phyloP scores from a whole-genome alignment of 1,140 invertebrate genomes.

The Neoseiulus cucumeris region DNA sequence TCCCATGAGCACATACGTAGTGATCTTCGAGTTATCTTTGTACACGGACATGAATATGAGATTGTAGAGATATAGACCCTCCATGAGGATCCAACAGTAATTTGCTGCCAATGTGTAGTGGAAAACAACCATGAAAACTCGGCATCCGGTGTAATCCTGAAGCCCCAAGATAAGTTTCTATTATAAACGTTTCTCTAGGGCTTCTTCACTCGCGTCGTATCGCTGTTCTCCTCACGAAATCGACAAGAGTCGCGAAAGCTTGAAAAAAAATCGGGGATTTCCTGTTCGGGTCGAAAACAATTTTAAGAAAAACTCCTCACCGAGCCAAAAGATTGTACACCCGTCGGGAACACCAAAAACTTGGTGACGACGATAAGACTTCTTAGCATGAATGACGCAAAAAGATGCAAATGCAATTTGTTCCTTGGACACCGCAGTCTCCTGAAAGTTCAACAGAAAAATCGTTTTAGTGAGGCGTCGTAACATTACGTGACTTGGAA shows the following conservation, averaged over 20 bases:
- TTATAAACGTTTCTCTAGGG: too few species aligned
- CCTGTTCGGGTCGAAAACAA: too few species aligned
- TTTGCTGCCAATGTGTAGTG: slow-evolving; percentile 53
- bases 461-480: background rate
- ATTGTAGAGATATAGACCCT: slow-evolving; percentile 57
- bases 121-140: slow-evolving; percentile 41
- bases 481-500: background rate
- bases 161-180: background rate
- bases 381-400: slow-evolving; percentile 44
- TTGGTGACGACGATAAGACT: slow-evolving; percentile 29
- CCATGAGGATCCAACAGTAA: slow-evolving; percentile 60
- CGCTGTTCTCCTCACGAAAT: too few species aligned
- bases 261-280: too few species aligned
- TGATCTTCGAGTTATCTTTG: slow-evolving; percentile 43
- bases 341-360: background rate
- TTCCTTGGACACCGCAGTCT: slow-evolving; percentile 44
- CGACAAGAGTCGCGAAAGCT: too few species aligned
- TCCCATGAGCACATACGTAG: slow-evolving; percentile 42
- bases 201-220: too few species aligned
- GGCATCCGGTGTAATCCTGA: slow-evolving; percentile 44
- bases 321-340: background rate
- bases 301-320: background rate
- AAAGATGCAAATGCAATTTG: slow-evolving; percentile 47
- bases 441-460: slow-evolving; percentile 25
- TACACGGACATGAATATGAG: slow-evolving; percentile 50